These are phyloP conservation scores for Lycophotia porphyrea DNA, from an alignment of 2,888 invertebrate species.

Conservation along the genomic window DNA sequence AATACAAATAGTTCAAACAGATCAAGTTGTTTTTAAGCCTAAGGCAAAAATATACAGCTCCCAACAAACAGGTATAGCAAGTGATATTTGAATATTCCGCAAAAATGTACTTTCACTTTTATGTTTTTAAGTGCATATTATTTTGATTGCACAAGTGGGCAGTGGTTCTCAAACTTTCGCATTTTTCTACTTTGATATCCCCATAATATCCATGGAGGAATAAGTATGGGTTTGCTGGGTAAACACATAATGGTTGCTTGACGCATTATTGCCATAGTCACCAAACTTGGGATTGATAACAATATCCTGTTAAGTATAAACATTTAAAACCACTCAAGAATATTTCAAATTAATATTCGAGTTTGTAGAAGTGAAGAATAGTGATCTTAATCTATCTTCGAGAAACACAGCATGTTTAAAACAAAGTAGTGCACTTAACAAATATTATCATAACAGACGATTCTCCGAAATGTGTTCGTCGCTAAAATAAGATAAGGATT, in stretches of 20 bases:
- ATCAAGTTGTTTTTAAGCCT: slow-evolving; percentile 7
- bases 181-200: neutral
- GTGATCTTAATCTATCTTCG: slow-evolving; percentile 10
- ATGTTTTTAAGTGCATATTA: slow-evolving; percentile 21
- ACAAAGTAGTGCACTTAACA: slow-evolving; percentile 29
- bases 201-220: neutral
- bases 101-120: slow-evolving; percentile 33
- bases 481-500: slow-evolving; percentile 13
- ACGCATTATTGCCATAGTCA: too few relatives aligned
- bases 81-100: slow-evolving; percentile 28
- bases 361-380: too few relatives aligned
- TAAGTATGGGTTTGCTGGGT: neutral
- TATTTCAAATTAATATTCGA: neutral
- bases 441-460: slow-evolving; percentile 26
- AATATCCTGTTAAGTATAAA: neutral
- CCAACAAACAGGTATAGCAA: slow-evolving; percentile 30
- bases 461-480: slow-evolving; percentile 26
- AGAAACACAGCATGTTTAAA: slow-evolving; percentile 4
- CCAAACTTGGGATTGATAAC: neutral
- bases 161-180: slow-evolving; percentile 8
- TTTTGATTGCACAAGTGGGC: slow-evolving; percentile 35
- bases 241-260: neutral
- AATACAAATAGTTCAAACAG: neutral
- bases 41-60: neutral
- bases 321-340: neutral